A percentile compares a stretch with the other conserved stretches of the same genome.
These are phyloP conservation scores for Plutomurus gul DNA, from an alignment of 1,140 invertebrate species.

Conservation along the genomic window DNA sequence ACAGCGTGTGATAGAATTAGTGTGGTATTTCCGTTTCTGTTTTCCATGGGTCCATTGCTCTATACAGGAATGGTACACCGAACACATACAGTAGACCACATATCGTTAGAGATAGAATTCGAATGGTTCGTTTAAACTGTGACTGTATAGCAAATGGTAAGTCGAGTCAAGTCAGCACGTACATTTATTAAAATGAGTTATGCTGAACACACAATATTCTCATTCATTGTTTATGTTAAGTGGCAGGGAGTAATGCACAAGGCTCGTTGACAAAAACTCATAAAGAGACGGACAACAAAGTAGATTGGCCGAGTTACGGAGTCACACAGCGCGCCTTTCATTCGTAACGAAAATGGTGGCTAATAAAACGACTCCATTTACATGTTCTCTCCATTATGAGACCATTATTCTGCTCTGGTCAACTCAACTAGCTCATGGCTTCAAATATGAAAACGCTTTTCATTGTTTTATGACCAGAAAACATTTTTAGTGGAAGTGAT, in stretches of 20 bases:
- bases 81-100: no score
- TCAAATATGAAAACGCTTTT: no score
- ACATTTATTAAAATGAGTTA: no score
- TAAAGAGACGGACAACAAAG: background rate
- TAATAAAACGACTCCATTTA: constrained; percentile 17
- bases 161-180: no score
- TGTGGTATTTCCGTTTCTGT: constrained; percentile 1
- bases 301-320: background rate
- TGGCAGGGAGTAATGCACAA: background rate
- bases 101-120: no score
- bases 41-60: background rate
- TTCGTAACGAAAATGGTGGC: background rate
- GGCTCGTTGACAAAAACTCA: background rate
- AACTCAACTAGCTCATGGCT: no score
- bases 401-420: no score
- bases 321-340: background rate
- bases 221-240: background rate
- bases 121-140: no score
- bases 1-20: constrained; percentile 27
- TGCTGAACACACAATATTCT: background rate
- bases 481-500: no score
- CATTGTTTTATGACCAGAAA: no score
- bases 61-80: background rate
- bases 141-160: no score
- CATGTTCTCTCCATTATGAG: no score